Percentiles rank a stretch among this genome's conserved stretches.
Evolutionary conservation across 2,797 vertebrate genomes (phyloP).

Genomic region (Petrocephalus schoutedeni): DNA sequence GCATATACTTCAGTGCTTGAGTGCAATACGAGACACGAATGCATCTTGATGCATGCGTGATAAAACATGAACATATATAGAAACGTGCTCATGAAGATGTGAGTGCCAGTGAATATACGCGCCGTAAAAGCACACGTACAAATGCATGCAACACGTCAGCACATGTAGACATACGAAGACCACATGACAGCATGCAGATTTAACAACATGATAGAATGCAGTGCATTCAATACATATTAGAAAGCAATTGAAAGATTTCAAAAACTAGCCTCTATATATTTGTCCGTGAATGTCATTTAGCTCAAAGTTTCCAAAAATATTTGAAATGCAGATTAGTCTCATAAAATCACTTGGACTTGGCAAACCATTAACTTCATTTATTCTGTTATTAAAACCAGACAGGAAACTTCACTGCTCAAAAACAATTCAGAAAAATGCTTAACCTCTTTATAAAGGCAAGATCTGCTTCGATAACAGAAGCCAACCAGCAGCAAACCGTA

Average conservation of each 20-base stretch:
- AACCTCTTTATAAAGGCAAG: neutral
- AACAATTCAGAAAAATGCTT: neutral
- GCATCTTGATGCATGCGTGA: neutral
- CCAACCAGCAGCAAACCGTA: neutral
- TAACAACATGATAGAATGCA: conserved; percentile 1
- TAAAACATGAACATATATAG: neutral
- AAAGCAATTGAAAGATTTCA: neutral
- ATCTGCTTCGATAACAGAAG: neutral
- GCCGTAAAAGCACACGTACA: neutral
- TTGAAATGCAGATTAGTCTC: neutral
- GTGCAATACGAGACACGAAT: neutral
- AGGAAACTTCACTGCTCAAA: neutral
- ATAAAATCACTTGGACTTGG: conserved; percentile 9
- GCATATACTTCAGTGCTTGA: conserved; percentile 6
- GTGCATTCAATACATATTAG: neutral
- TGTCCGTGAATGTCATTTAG: neutral
- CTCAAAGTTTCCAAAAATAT: neutral
- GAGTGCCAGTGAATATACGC: neutral
- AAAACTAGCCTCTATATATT: neutral
- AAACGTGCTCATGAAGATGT: neutral
- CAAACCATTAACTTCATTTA: conserved; percentile 47
- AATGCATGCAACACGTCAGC: neutral
- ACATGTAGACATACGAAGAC: neutral
- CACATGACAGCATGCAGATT: neutral
- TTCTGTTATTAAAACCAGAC: conserved; percentile 7